Percentiles rank a stretch among this genome's conserved stretches.
phyloP scores from a whole-genome alignment of 2,888 invertebrate species.

The Silvanus unidentatus region DNA sequence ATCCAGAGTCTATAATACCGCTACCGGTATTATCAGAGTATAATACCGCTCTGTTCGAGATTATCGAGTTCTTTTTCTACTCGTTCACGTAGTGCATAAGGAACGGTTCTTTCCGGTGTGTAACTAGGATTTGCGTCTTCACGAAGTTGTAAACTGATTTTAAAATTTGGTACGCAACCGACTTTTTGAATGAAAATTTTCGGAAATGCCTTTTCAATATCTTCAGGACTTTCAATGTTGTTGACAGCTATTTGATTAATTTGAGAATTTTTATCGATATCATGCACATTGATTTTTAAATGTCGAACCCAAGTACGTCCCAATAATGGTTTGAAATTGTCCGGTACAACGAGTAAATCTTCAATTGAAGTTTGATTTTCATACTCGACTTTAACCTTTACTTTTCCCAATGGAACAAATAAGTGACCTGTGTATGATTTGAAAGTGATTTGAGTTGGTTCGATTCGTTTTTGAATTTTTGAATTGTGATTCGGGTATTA shows the following conservation, averaged over 20 bases:
- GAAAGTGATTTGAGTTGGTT: conserved; percentile 8
- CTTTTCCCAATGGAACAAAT: conserved; percentile 10
- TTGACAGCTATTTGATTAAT: not conserved
- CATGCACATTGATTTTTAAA: conserved; percentile 9
- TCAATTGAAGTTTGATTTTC: conserved; percentile 6
- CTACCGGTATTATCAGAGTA: conserved; percentile 16
- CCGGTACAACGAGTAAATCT: conserved; percentile 12
- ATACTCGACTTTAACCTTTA: not conserved
- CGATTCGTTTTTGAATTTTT: conserved; percentile 3
- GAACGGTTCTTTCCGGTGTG: conserved; percentile 11
- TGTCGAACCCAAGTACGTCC: conserved; percentile 12
- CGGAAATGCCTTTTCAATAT: conserved; percentile 9
- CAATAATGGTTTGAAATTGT: conserved; percentile 8
- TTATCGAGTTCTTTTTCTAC: conserved; percentile 18
- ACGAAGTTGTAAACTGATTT: conserved; percentile 18
- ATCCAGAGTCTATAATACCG: not conserved
- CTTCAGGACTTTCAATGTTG: not conserved
- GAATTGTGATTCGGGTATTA: conserved; percentile 8
- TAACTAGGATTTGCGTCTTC: conserved; percentile 24
- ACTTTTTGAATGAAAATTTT: conserved; percentile 18
- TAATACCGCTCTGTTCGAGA: conserved; percentile 17
- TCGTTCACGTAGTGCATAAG: conserved; percentile 15
- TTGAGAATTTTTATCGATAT: conserved; percentile 5
- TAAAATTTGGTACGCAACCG: conserved; percentile 18
- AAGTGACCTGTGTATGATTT: conserved; percentile 15